Percentiles rank a stretch among this genome's conserved stretches.
phyloP scores from a whole-genome alignment of 2,888 invertebrate species.

The Matsumyia berberina region DNA sequence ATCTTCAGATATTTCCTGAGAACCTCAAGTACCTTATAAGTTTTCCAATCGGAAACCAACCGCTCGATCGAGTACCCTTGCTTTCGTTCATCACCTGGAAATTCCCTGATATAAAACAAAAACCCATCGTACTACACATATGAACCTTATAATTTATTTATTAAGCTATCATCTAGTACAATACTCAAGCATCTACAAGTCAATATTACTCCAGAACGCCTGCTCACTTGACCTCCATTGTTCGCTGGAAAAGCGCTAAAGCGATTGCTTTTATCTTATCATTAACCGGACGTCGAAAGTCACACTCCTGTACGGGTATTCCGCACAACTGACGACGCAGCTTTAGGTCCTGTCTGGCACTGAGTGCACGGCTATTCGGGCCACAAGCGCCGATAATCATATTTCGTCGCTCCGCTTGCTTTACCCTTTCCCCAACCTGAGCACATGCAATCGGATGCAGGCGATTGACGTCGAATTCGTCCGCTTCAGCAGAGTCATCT shows the following conservation, averaged over 20 bases:
- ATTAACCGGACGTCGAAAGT: constrained; percentile 82
- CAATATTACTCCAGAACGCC: not conserved
- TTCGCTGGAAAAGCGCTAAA: constrained; percentile 82
- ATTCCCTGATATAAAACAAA: not conserved
- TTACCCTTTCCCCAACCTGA: constrained; percentile 87
- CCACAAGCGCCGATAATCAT: constrained; percentile 90
- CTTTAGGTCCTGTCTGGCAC: constrained; percentile 91
- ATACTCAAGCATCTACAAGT: not conserved
- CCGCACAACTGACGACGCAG: constrained; percentile 89
- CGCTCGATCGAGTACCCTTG: too few species aligned
- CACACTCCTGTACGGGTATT: constrained; percentile 87
- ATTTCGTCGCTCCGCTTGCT: constrained; percentile 86
- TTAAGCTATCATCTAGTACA: constrained; percentile 12
- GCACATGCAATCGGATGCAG: constrained; percentile 84
- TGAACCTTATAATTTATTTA: constrained; percentile 49
- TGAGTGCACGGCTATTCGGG: constrained; percentile 90
- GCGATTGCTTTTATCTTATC: constrained; percentile 81
- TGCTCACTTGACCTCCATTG: constrained; percentile 80
- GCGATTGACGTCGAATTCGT: constrained; percentile 82
- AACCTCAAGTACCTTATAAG: too few species aligned
- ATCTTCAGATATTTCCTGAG: too few species aligned
- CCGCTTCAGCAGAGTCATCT: constrained; percentile 28
- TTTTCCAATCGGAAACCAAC: too few species aligned
- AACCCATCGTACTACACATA: not conserved
- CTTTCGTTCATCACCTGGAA: not conserved